Evolutionary conservation across 2,888 invertebrate species (phyloP), one percentile per base, ranked within the genome.

Genomic region (Cryptus armator): DNA sequence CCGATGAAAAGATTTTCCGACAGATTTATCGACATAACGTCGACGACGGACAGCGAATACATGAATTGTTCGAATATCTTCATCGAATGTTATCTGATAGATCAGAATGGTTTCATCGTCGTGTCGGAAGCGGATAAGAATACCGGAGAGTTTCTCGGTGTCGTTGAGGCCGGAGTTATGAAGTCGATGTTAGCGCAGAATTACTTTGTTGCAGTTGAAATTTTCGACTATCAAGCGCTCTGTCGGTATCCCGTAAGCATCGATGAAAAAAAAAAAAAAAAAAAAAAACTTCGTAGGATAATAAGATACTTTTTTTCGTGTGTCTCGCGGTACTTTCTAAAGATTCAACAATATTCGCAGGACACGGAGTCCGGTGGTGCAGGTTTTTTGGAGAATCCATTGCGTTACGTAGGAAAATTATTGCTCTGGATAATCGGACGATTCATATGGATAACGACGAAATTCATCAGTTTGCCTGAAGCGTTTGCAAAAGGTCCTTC

Each of bases 101-200:
- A 99, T 92, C 97, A 97, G 92, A 98, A 98, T 90, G 99, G 98
- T 0, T 99, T 98, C 92, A 95, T 98, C 7, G 95, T 99, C 0
- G 94, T 98, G 10, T 96, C 97, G 0, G 95, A 96, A 89, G 95
- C 96, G 24, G 94, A 95, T 48, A 94, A 95, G 53, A 95, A 97
- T 71, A 97, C 97, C 0, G 98, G 99, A 0, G 95, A 95, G 89
- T 99, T 99, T 94, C 98, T 99, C 92, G 99, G 99, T 0, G 96
- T 96, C 85, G 94, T 97, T 37, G 96, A 97, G 88, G 96, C 96
- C 12, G 96, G 96, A 48, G 96, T 98, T 2, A 96, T 98, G 95
- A 95, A 96, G 77, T 95, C 96, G 0, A 96, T 98, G 95, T 94
- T 98, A 1, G 94, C 95, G 0, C 95, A 96, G 87, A 95, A 95